Percentiles rank a stretch among this genome's conserved stretches.
Conservation (phyloP, 2,888 invertebrate species). For the Troglohyphantes excavatus region DNA sequence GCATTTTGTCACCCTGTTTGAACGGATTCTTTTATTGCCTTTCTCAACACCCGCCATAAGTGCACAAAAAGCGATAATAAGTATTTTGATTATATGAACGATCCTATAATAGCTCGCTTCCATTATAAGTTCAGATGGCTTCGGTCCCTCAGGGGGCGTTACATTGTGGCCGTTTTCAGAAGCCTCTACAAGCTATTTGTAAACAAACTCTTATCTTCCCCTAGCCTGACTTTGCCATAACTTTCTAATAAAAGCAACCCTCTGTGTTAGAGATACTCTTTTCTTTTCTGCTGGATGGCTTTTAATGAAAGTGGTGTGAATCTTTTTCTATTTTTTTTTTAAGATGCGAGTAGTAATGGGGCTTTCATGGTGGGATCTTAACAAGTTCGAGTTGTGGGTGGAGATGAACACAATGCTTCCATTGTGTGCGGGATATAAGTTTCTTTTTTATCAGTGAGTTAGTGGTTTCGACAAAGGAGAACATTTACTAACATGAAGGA, state of each 20-base stretch:
- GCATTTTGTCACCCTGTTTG: neutral
- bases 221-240: constrained; percentile 52
- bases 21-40: neutral
- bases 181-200: constrained; percentile 38
- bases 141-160: constrained; percentile 14
- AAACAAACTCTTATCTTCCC: constrained; percentile 59
- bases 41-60: neutral
- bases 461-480: neutral
- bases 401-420: neutral
- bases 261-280: constrained; percentile 48
- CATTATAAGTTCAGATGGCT: constrained; percentile 54
- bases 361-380: neutral
- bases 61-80: constrained; percentile 46
- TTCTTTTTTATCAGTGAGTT: constrained; percentile 5
- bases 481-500: constrained; percentile 11
- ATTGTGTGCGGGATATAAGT: no score
- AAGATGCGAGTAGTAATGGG: neutral
- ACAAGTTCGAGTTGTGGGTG: neutral
- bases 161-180: constrained; percentile 37
- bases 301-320: constrained; percentile 30
- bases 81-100: constrained; percentile 47
- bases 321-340: constrained; percentile 34
- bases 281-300: neutral
- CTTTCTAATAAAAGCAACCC: constrained; percentile 58
- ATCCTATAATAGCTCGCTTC: constrained; percentile 17